phyloP scores from a whole-genome alignment of 2,113 vertebrate species.

The Climacteris rufus region DNA sequence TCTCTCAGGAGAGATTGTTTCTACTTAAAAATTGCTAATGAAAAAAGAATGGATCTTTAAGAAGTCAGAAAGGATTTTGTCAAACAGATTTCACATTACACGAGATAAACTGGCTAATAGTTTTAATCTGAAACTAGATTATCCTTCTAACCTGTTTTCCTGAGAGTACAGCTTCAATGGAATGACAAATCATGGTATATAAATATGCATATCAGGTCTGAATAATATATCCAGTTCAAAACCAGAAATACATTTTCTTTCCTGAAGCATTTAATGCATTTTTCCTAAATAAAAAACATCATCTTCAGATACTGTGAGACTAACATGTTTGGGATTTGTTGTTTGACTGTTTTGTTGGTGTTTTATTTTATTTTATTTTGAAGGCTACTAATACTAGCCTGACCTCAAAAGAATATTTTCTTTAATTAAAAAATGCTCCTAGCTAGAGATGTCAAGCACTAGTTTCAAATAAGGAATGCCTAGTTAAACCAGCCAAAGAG shows the following conservation, averaged over 20 bases:
- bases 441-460: background rate
- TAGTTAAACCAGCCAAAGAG: background rate
- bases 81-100: background rate
- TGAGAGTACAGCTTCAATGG: background rate
- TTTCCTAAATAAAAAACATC: background rate
- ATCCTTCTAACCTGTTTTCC: background rate
- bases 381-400: background rate
- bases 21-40: background rate
- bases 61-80: background rate
- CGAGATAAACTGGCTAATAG: background rate
- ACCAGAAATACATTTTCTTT: background rate
- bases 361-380: background rate
- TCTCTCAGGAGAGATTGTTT: background rate
- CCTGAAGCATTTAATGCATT: background rate
- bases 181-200: background rate
- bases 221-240: background rate
- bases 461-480: background rate
- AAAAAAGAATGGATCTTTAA: background rate
- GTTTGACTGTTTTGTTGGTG: background rate
- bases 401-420: background rate
- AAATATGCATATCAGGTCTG: background rate
- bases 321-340: background rate
- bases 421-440: constrained; percentile 25
- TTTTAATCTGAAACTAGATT: background rate
- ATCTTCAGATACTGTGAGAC: background rate